Evolutionary conservation across 2,113 vertebrate species (phyloP).

Genomic region (Passer domesticus): DNA sequence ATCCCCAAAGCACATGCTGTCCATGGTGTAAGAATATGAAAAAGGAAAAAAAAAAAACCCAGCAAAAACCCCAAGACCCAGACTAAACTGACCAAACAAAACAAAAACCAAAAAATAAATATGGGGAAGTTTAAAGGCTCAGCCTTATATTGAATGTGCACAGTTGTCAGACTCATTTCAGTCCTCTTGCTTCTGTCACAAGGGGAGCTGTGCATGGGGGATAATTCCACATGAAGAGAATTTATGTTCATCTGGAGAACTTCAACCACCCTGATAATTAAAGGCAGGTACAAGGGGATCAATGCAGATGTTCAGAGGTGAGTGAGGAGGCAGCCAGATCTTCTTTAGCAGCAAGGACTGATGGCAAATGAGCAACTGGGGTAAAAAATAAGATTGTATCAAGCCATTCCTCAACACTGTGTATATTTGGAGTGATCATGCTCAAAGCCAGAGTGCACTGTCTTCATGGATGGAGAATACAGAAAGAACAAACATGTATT

Average conservation of each 20-base stretch:
- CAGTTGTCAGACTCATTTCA: not conserved
- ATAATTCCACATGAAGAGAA: not conserved
- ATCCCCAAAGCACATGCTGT: not conserved
- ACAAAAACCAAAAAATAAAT: not conserved
- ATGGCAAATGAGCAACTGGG: not conserved
- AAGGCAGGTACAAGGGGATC: not conserved
- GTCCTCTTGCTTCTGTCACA: not conserved
- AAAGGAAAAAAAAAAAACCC: not conserved
- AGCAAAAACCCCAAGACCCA: not conserved
- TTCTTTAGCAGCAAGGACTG: not conserved
- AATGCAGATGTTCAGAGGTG: not conserved
- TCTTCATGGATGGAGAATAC: not conserved
- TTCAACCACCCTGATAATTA: not conserved
- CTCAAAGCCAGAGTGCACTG: not conserved
- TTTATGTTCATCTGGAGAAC: not conserved
- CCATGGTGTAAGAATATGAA: not conserved
- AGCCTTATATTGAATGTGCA: not conserved
- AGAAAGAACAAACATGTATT: not conserved
- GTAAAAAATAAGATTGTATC: not conserved
- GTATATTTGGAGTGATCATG: not conserved
- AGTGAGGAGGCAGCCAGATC: not conserved
- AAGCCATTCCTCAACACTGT: not conserved
- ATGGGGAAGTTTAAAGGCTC: not conserved
- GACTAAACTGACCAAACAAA: not conserved
- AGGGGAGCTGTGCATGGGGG: not conserved